A percentile compares a stretch with the other conserved stretches of the same genome.
Conservation (phyloP, 1,140 invertebrate genomes). For the Megalopta genalis region DNA sequence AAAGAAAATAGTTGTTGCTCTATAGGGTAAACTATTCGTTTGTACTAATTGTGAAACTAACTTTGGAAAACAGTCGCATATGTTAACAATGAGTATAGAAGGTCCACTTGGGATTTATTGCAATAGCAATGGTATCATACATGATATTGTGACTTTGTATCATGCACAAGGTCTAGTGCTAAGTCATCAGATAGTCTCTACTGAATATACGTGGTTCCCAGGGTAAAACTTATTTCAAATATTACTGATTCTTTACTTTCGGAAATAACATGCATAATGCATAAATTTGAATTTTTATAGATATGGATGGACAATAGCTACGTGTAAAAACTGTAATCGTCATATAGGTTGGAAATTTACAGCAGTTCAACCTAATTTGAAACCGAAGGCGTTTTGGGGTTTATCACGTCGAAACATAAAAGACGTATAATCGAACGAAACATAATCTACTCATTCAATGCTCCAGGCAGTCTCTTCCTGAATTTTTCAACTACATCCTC, state of each 20-base stretch:
- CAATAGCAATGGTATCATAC: constrained; percentile 89
- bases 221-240: constrained; percentile 81
- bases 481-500: not conserved
- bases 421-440: constrained; percentile 42
- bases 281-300: not conserved
- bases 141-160: constrained; percentile 90
- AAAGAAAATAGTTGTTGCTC: not conserved
- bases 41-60: constrained; percentile 83
- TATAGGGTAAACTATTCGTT: constrained; percentile 81
- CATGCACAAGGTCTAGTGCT: constrained; percentile 82
- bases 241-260: not conserved
- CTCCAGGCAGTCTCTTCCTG: no score
- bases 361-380: constrained; percentile 81
- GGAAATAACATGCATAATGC: not conserved
- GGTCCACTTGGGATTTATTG: constrained; percentile 91
- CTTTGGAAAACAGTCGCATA: constrained; percentile 85
- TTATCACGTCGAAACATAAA: constrained; percentile 79
- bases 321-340: constrained; percentile 83
- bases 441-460: no score
- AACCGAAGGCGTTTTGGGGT: constrained; percentile 87
- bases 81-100: constrained; percentile 91
- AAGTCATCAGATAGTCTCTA: constrained; percentile 82
- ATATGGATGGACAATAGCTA: constrained; percentile 86
- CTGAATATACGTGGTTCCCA: constrained; percentile 91
- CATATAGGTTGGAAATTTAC: constrained; percentile 92